Percentiles rank a stretch among this genome's conserved stretches.
Evolutionary conservation across 1,140 invertebrate species (phyloP).

Genomic region (Pseudobourletiella spinata): DNA sequence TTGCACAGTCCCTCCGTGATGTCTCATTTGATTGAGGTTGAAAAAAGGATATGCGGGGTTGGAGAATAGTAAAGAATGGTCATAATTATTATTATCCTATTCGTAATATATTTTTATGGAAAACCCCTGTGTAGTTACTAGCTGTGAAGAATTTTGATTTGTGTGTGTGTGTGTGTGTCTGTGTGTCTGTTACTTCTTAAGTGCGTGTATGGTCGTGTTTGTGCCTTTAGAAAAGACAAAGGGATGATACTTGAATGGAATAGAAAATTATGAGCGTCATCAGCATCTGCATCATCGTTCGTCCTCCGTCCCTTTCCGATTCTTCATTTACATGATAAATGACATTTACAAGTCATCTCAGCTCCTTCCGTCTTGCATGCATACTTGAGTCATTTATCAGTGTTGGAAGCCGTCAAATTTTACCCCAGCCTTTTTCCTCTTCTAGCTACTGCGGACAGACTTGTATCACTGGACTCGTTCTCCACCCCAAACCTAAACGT

Average conservation of each 20-base stretch:
- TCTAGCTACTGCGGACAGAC: too few relatives aligned
- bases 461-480: too few relatives aligned
- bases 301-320: background rate
- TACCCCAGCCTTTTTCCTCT: background rate
- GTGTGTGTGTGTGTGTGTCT: too few relatives aligned
- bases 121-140: too few relatives aligned
- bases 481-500: too few relatives aligned
- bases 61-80: too few relatives aligned
- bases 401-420: background rate
- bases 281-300: background rate
- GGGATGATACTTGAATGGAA: constrained; percentile 9
- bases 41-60: too few relatives aligned
- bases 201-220: too few relatives aligned
- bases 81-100: too few relatives aligned
- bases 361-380: constrained; percentile 1
- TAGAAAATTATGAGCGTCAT: constrained; percentile 15
- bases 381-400: background rate
- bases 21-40: background rate
- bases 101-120: too few relatives aligned
- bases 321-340: constrained; percentile 28
- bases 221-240: constrained; percentile 7
- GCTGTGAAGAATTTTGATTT: too few relatives aligned
- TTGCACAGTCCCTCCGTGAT: background rate
- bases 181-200: too few relatives aligned
- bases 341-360: constrained; percentile 14